Base-by-base conservation (phyloP, 2,113 vertebrate genomes). In the Etheostoma cragini region DNA sequence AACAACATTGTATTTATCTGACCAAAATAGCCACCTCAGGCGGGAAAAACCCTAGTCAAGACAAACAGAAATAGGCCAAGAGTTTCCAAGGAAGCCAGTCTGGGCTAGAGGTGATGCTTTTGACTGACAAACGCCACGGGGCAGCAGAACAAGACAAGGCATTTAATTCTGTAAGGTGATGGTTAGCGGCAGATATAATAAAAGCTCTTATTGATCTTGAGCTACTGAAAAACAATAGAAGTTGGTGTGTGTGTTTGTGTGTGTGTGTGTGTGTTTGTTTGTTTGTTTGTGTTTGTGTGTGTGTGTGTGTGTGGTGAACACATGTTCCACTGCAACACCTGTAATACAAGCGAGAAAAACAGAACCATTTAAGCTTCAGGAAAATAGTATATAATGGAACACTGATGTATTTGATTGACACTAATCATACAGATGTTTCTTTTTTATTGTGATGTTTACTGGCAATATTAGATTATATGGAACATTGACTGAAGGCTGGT, bases 1-100 rank as follows among this genome's bases (percentile, higher is more conserved):
- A 87, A 93, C 94, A 91, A 93, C 91, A 89, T 87, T 88, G 88
- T 90, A 92, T 94, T 96, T 95, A 92, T 95, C 88, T 87, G 93
- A 94, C 94, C 90, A 87, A 95, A 95, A 96, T 94, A 96, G 90
- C 85, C 91, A 85, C 90, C 89, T 91, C 78, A 74, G 90, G 83
- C 91, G 94, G 94, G 94, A 95, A 94, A 95, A 93, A 94, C 92
- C 91, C 91, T 69, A 54, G 74, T 86, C 86, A 87, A 91, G 85
- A 88, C 84, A 82, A 93, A 92, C 90, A 92, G 87, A 93, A 94
- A 88, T 89, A 89, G 80, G 83, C 80, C 85, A 66, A 85, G 81
- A 88, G 78, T 94, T 92, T 92, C 90, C 90, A 91, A 89, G 88
- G 90, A 90, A 92, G 85, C 76, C 87, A 66, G 90, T 89, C 91